phyloP scores from a whole-genome alignment of 2,797 vertebrate species.

The Peromyscus melanophrys region DNA sequence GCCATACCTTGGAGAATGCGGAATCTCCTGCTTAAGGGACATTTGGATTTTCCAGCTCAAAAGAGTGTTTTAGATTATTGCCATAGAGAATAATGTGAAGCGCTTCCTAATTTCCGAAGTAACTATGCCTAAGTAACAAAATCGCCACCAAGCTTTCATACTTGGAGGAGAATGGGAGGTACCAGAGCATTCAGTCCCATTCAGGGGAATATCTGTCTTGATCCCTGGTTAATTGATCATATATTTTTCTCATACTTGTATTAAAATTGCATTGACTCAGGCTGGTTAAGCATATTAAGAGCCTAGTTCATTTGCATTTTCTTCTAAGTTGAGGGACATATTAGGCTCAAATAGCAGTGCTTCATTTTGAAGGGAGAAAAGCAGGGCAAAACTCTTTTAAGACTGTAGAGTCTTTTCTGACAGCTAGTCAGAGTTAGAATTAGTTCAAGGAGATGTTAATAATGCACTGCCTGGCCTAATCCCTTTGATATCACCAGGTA shows the following conservation, averaged over 20 bases:
- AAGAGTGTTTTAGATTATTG: constrained; percentile 85
- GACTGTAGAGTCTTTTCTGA: constrained; percentile 91
- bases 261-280: constrained; percentile 80
- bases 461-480: constrained; percentile 92
- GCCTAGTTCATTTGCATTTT: constrained; percentile 90
- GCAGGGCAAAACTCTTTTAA: constrained; percentile 86
- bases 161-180: constrained; percentile 79
- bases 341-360: constrained; percentile 87
- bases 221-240: constrained; percentile 89
- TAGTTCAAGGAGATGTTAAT: constrained; percentile 95
- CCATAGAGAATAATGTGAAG: constrained; percentile 66
- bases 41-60: constrained; percentile 86
- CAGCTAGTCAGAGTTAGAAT: constrained; percentile 94
- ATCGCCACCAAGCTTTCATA: constrained; percentile 83
- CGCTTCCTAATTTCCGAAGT: constrained; percentile 78
- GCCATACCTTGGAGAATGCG: constrained; percentile 70
- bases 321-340: constrained; percentile 86
- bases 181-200: constrained; percentile 84
- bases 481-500: constrained; percentile 95
- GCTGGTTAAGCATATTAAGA: constrained; percentile 87
- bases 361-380: constrained; percentile 87
- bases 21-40: constrained; percentile 78
- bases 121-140: constrained; percentile 79
- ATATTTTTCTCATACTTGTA: constrained; percentile 74
- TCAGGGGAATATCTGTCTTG: constrained; percentile 81